Percentiles rank a stretch among this genome's conserved stretches.
Evolutionary conservation across 1,140 invertebrate genomes (phyloP).

Genomic region (Bradynema listronoti): DNA sequence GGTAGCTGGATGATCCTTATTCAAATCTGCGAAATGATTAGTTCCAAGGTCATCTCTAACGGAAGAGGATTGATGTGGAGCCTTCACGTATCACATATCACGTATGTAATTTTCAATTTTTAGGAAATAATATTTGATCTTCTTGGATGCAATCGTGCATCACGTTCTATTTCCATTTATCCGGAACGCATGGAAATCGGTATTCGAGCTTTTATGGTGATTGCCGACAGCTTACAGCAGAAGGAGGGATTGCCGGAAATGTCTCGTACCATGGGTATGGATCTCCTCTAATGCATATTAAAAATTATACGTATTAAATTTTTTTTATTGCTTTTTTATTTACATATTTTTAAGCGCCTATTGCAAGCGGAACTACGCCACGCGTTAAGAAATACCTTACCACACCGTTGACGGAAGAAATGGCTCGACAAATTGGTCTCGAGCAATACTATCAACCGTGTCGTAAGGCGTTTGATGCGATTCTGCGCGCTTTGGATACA

Average conservation of each 20-base stretch:
- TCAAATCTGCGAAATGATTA: too few species aligned
- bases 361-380: slow-evolving; percentile 66
- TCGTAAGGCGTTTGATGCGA: slow-evolving; percentile 87
- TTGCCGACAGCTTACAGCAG: slow-evolving; percentile 94
- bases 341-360: slow-evolving; percentile 32
- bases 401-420: slow-evolving; percentile 80
- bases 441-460: slow-evolving; percentile 90
- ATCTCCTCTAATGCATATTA: slow-evolving; percentile 2
- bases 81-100: too few species aligned
- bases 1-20: too few species aligned
- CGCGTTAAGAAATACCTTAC: slow-evolving; percentile 85
- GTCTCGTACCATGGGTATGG: slow-evolving; percentile 48
- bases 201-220: slow-evolving; percentile 83
- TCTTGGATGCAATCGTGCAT: slow-evolving; percentile 81
- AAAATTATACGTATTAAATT: slow-evolving; percentile 8
- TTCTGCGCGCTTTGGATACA: slow-evolving; percentile 83
- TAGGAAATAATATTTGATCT: slow-evolving; percentile 97
- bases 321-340: slow-evolving; percentile 1
- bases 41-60: too few species aligned
- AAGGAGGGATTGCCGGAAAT: slow-evolving; percentile 72
- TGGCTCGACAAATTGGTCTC: slow-evolving; percentile 85
- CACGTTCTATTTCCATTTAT: slow-evolving; percentile 80
- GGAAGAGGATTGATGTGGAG: too few species aligned
- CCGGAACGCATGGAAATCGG: slow-evolving; percentile 98
- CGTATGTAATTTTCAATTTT: slow-evolving; percentile 69